These are phyloP conservation scores for Mobula birostris DNA, from an alignment of 2,113 vertebrate genomes.

Conservation along the genomic window DNA sequence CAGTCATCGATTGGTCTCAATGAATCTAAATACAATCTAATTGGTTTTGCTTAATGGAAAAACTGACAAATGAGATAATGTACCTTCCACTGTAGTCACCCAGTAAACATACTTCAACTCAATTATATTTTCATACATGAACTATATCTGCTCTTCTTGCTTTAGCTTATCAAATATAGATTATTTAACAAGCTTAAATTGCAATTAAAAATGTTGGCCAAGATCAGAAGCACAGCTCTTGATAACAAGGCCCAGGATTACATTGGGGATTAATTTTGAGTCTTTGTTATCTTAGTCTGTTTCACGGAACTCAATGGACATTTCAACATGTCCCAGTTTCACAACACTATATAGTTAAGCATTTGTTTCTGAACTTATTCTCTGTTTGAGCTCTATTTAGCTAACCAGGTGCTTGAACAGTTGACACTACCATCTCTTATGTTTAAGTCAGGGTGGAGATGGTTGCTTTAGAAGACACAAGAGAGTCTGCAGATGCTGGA, in stretches of 20 bases:
- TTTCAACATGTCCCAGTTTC: background rate
- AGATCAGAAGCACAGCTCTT: background rate
- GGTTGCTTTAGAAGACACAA: no score
- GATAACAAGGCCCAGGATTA: background rate
- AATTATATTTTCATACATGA: conserved; percentile 9
- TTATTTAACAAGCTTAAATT: conserved; percentile 11
- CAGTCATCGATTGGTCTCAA: background rate
- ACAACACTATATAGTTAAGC: background rate
- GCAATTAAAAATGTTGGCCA: background rate
- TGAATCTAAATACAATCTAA: conserved; percentile 23
- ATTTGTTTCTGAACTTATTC: background rate
- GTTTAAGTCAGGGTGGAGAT: no score
- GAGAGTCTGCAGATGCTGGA: no score
- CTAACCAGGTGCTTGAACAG: no score
- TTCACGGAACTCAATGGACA: background rate
- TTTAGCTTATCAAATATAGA: conserved; percentile 24
- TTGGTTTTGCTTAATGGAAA: conserved; percentile 30
- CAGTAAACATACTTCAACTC: conserved; percentile 32
- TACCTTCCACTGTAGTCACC: background rate
- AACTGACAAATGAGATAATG: conserved; percentile 18
- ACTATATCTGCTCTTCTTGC: background rate
- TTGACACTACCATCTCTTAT: background rate
- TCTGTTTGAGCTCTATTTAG: background rate
- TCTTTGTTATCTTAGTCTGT: background rate
- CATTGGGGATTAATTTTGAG: background rate